Evolutionary conservation across 2,113 vertebrate genomes (phyloP), one percentile per base, ranked within the genome.

Genomic region (Apaloderma vittatum): DNA sequence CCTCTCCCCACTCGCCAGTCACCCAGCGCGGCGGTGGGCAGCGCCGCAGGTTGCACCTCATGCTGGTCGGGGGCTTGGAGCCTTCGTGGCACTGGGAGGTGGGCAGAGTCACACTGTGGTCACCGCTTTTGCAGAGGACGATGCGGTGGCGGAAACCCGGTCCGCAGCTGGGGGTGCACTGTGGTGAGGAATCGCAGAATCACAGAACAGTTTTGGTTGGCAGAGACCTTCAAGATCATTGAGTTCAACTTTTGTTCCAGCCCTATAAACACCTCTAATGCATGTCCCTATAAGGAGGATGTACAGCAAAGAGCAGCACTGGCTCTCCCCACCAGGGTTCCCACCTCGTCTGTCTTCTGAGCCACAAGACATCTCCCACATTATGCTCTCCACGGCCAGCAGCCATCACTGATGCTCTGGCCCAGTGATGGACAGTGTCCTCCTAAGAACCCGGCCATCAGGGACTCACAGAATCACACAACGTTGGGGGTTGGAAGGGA

Each of bases 91-190:
- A 99, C 92, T 98, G 98, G 2, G 98, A 98, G 18, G 98, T 98
- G 10, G 98, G 98, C 96, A 99, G 95, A 0, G 98, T 99, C 12
- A 98, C 88, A 0, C 98, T 97, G 36, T 98, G 99, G 93, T 99
- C 99, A 0, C 99, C 99, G 9, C 99, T 99, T 96, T 99, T 99
- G 96, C 99, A 99, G 82, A 99, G 98, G 66, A 99, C 98, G 12
- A 99, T 97, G 34, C 99, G 98, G 96, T 99, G 99, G 78, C 99
- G 99, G 97, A 99, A 99, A 58, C 99, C 99, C 0, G 99, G 99
- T 19, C 99, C 99, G 6, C 99, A 99, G 97, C 98, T 99, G 3
- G 99, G 99, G 40, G 99, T 99, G 85, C 99, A 99, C 99, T 99
- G 98, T 27, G 37, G 37, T 40, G 37, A 40, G 37, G 37, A 40